Percentiles rank a stretch among this genome's conserved stretches.
Conservation (phyloP, 2,113 vertebrate genomes). For the Corythornis madagascariensis region DNA sequence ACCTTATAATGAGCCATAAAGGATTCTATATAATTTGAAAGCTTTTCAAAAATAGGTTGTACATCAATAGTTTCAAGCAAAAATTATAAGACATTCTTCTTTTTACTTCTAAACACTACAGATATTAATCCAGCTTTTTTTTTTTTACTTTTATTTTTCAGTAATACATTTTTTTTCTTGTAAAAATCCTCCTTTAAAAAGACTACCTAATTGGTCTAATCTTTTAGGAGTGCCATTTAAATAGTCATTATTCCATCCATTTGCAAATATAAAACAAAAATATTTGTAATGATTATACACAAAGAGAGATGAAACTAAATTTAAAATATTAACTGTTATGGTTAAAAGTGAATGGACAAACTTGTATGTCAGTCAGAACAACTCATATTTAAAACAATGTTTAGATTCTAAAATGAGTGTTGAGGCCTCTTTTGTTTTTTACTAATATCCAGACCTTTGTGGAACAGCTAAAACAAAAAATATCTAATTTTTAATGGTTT, state of each 20-base stretch:
- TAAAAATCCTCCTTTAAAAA: background rate
- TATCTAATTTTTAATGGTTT: background rate
- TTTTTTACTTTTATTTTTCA: background rate
- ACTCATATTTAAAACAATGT: background rate
- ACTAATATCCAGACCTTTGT: background rate
- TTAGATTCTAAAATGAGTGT: background rate
- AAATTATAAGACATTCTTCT: background rate
- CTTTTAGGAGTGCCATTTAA: background rate
- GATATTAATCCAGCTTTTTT: background rate
- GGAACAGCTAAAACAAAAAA: background rate
- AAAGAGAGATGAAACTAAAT: background rate
- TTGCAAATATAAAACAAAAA: background rate
- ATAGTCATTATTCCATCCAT: background rate
- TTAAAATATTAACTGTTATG: accelerated
- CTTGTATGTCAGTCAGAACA: background rate
- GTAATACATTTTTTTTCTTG: background rate
- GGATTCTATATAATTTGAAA: background rate
- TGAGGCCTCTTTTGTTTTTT: background rate
- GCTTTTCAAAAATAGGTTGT: background rate
- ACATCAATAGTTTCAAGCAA: background rate
- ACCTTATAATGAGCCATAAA: background rate
- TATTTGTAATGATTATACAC: background rate
- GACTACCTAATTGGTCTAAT: background rate
- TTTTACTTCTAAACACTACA: background rate
- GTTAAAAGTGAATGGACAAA: background rate